These are phyloP conservation scores for Ceryle rudis DNA, from an alignment of 2,797 vertebrate species.

Conservation along the genomic window DNA sequence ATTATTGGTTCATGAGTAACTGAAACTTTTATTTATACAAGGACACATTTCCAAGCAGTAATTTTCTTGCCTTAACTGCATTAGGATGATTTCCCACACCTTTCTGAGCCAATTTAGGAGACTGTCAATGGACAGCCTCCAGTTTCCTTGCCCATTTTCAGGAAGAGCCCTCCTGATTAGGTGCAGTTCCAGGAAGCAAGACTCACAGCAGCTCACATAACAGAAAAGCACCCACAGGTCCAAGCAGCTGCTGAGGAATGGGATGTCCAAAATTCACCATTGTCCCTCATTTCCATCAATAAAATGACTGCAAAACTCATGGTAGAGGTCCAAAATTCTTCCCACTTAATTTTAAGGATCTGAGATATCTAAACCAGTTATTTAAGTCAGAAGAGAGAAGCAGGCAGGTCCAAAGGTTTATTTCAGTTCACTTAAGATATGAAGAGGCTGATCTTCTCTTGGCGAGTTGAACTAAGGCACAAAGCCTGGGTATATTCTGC, in stretches of 20 bases:
- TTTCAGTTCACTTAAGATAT: not conserved
- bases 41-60: not conserved
- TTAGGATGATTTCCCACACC: not conserved
- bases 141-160: not conserved
- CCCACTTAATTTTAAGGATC: not conserved
- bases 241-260: not conserved
- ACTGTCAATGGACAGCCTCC: not conserved
- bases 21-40: not conserved
- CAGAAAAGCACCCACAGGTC: not conserved
- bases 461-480: not conserved
- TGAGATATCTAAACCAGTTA: fast-evolving
- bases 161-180: not conserved
- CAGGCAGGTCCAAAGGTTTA: fast-evolving
- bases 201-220: not conserved
- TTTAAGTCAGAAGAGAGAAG: not conserved
- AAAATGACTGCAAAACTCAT: not conserved
- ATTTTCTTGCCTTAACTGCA: not conserved
- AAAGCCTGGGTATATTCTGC: not conserved
- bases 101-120: not conserved
- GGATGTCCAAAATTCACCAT: not conserved
- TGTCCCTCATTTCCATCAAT: not conserved
- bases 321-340: not conserved
- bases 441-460: not conserved
- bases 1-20: not conserved
- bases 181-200: fast-evolving